Base-by-base conservation (phyloP, 1,140 invertebrate genomes). In the Heterodera carotae region DNA sequence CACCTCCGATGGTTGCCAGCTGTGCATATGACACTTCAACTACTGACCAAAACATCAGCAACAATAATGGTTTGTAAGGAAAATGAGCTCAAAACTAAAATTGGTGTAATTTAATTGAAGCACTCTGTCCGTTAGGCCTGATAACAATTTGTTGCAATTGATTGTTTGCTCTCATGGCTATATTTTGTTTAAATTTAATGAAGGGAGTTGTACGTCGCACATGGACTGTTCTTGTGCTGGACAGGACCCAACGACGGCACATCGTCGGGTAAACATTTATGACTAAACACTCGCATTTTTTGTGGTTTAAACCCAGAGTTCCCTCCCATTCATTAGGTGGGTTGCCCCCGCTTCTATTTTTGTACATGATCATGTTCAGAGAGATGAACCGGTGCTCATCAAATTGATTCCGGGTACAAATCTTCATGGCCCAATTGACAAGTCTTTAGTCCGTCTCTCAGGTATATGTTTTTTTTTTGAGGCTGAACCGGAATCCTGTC, bases 371-470 rank as follows among this genome's bases (percentile, higher is more conserved):
- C n/a, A n/a, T n/a, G 22, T 27, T 64, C 25, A 74, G 56, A 34
- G 48, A 29, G 82, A 82, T 34, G 76, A 82, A 34, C 33, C 34
- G 12, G 69, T 78, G 29, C 29, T 77, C 27, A 69, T 84, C 29
- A 36, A 75, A 25, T 53, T 82, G 18, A 31, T 78, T n/a, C 80
- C 83, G 12, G 82, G 48, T 2, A 56, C 36, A 25, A 69, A 76
- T 18, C 34, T 80, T 18, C n/a, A n/a, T n/a, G 8, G 6, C 8
- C 18, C 62, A 15, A 66, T 82, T n/a, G 31, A 75, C 29, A 39
- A 76, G 25, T 68, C 83, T 8, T 80, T 62, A 48, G 48, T 83
- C 68, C 39, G 81, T 25, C 33, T 84, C 10, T 82, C 81, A 74
- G 82, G 82, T 83, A 74, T n/a, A n/a, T 29, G 25, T 43, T 75